These are phyloP conservation scores for Rhyacophila evoluta DNA, from an alignment of 2,888 invertebrate genomes.

Conservation along the genomic window DNA sequence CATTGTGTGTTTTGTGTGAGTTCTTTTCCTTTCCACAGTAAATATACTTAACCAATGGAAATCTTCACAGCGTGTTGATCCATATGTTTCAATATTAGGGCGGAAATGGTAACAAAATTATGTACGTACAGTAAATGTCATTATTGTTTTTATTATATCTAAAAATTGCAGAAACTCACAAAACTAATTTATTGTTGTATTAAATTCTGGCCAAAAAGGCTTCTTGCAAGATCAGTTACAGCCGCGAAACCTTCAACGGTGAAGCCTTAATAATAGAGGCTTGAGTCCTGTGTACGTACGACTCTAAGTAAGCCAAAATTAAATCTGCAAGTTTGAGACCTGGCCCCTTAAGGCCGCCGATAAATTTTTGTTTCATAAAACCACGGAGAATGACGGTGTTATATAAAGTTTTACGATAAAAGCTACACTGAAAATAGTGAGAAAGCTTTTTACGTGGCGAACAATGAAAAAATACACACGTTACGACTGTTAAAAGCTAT, in stretches of 20 bases:
- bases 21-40: no score
- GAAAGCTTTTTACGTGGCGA: background rate
- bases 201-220: background rate
- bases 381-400: background rate
- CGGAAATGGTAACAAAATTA: background rate
- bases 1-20: no score
- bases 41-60: background rate
- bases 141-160: no score
- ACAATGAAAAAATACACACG: constrained; percentile 8
- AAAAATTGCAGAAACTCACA: no score
- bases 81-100: no score
- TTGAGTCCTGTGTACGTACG: background rate
- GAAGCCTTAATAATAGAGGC: background rate
- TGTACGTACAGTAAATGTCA: no score
- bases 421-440: background rate
- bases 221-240: background rate
- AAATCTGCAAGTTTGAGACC: background rate
- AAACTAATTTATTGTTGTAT: no score
- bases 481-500: no score
- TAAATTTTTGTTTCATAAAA: constrained; percentile 22
- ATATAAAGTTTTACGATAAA: constrained; percentile 10
- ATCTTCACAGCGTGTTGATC: background rate
- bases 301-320: background rate
- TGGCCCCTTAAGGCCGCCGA: background rate
- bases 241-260: background rate